phyloP scores from a whole-genome alignment of 2,797 vertebrate genomes.

The Anabacerthia variegaticeps region DNA sequence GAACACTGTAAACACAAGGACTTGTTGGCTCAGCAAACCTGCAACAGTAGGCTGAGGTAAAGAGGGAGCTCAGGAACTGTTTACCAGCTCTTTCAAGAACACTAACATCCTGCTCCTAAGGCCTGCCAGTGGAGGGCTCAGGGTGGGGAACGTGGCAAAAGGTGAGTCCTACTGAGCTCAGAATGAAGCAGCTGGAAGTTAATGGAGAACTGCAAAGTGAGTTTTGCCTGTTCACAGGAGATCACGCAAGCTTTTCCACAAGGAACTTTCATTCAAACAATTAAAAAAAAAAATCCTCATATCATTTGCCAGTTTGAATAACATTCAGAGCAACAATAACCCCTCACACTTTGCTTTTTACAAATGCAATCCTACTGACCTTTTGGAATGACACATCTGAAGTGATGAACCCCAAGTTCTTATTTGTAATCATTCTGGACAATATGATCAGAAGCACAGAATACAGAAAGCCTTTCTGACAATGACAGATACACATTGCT shows the following conservation, averaged over 20 bases:
- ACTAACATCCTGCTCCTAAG: neutral
- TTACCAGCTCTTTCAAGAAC: neutral
- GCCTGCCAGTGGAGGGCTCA: neutral
- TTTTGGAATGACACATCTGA: neutral
- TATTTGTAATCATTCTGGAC: neutral
- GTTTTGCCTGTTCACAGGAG: neutral
- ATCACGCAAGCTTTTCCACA: neutral
- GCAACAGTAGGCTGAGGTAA: neutral
- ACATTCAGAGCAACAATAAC: neutral
- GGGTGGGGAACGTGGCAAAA: neutral
- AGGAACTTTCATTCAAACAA: neutral
- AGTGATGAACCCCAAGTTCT: neutral
- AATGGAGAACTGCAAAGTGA: neutral
- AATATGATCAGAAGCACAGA: neutral
- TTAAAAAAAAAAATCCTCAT: neutral
- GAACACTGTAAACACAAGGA: neutral
- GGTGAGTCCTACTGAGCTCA: neutral
- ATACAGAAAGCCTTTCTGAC: neutral
- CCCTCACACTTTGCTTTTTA: neutral
- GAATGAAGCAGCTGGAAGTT: neutral
- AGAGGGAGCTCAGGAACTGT: neutral
- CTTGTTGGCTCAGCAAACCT: neutral
- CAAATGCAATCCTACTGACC: neutral
- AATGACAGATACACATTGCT: neutral
- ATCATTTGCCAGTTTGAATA: neutral